Evolutionary conservation across 30 jellyfish, hydroid and myxozoan species (phyloP).

Genomic region (Hydractinia symbiolongicarpus): DNA sequence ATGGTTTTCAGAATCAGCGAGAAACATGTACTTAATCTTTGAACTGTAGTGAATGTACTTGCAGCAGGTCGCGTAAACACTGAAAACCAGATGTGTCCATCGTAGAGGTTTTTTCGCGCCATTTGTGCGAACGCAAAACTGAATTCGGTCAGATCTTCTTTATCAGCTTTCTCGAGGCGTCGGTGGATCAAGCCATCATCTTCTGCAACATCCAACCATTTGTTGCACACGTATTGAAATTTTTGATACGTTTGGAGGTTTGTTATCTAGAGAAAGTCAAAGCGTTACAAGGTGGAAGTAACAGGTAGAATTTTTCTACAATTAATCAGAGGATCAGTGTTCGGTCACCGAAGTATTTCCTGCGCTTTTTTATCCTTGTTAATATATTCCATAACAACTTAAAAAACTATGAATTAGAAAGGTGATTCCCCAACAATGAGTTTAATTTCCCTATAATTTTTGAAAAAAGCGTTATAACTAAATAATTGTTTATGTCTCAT

Average conservation of each 20-base stretch:
- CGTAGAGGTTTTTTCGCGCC: conserved; percentile 78
- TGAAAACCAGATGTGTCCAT: conserved; percentile 96
- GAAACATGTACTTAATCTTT: conserved; percentile 86
- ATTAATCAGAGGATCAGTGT: too few relatives aligned
- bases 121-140: conserved; percentile 70
- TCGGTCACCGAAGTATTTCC: too few relatives aligned
- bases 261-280: conserved; percentile 34
- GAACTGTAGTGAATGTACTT: conserved; percentile 80
- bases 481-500: too few relatives aligned
- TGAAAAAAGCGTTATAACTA: too few relatives aligned
- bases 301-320: too few relatives aligned
- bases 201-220: conserved; percentile 98
- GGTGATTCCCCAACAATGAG: too few relatives aligned
- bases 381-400: too few relatives aligned
- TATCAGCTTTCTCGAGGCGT: conserved; percentile 54
- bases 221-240: conserved; percentile 69
- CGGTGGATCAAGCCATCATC: conserved; percentile 87
- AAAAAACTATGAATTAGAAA: too few relatives aligned
- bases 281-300: too few relatives aligned
- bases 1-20: conserved; percentile 68
- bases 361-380: too few relatives aligned
- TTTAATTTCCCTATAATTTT: too few relatives aligned
- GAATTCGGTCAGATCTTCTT: conserved; percentile 75
- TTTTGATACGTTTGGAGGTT: conserved; percentile 56
- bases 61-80: conserved; percentile 87